Evolutionary conservation across 2,888 invertebrate species (phyloP).

Genomic region (Cantharis lateralis): DNA sequence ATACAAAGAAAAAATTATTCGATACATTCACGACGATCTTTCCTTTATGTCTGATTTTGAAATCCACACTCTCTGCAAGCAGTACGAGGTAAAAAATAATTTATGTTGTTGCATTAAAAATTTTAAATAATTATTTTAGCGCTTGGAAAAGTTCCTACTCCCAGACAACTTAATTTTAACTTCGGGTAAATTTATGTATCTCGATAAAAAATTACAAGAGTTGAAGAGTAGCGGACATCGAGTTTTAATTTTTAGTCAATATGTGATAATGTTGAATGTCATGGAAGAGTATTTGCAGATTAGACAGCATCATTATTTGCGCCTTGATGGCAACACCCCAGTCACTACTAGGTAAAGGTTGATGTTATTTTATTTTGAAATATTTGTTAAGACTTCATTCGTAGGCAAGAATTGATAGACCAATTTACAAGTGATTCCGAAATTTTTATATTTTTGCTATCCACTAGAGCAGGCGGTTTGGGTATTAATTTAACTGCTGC

Average conservation of each 20-base stretch:
- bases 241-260: conserved; percentile 94
- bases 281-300: conserved; percentile 85
- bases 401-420: conserved; percentile 88
- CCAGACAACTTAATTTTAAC: conserved; percentile 74
- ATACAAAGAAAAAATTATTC: conserved; percentile 77
- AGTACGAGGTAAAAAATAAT: conserved; percentile 62
- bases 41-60: conserved; percentile 90
- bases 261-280: conserved; percentile 93
- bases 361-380: neutral
- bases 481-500: conserved; percentile 94
- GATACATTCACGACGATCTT: conserved; percentile 86
- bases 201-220: conserved; percentile 77
- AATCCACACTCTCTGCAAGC: conserved; percentile 76
- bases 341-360: conserved; percentile 70
- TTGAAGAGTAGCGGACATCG: conserved; percentile 77
- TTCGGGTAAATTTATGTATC: conserved; percentile 84
- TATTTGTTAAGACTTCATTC: conserved; percentile 5
- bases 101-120: neutral
- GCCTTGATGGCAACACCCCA: conserved; percentile 90
- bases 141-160: conserved; percentile 65
- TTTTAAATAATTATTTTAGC: conserved; percentile 52
- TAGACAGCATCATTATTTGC: conserved; percentile 72
- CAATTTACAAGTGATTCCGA: conserved; percentile 77
- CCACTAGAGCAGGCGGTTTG: conserved; percentile 93
- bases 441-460: conserved; percentile 88